These are phyloP conservation scores for Amphiprion clarkii DNA, from an alignment of 2,797 vertebrate genomes.

Conservation along the genomic window DNA sequence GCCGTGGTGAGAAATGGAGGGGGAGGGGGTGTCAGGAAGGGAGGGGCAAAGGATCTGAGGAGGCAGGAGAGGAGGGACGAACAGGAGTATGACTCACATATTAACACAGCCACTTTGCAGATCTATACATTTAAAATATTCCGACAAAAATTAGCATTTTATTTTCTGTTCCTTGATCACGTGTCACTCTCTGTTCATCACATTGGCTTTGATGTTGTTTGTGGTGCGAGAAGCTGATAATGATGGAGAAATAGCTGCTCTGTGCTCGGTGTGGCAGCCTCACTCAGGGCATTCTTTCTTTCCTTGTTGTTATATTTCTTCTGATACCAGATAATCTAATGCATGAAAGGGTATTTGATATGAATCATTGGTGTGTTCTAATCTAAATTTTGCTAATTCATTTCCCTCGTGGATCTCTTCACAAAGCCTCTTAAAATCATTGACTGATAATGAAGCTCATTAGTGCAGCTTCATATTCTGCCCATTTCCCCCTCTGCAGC, in stretches of 20 bases:
- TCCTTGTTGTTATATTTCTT: slow-evolving; percentile 19
- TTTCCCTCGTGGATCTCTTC: slow-evolving; percentile 63
- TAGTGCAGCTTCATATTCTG: slow-evolving; percentile 67
- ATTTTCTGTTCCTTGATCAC: slow-evolving; percentile 4
- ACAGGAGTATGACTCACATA: slow-evolving; percentile 75
- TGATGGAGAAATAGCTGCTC: background rate
- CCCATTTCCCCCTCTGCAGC: slow-evolving; percentile 59
- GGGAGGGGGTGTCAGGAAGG: slow-evolving; percentile 48
- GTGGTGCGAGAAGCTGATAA: slow-evolving; percentile 21
- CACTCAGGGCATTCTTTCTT: background rate
- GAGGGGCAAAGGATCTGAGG: slow-evolving; percentile 54
- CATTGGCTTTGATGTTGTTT: slow-evolving; percentile 41
- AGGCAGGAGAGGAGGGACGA: slow-evolving; percentile 38
- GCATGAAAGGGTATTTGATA: slow-evolving; percentile 64
- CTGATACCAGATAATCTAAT: slow-evolving; percentile 34
- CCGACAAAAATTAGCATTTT: slow-evolving; percentile 19
- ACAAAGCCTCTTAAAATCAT: slow-evolving; percentile 80
- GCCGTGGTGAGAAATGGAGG: slow-evolving; percentile 61
- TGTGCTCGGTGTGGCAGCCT: background rate
- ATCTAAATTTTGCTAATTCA: slow-evolving; percentile 72
- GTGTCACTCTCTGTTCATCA: slow-evolving; percentile 23
- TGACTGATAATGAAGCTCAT: slow-evolving; percentile 81
- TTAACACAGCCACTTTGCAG: slow-evolving; percentile 47
- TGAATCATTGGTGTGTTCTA: slow-evolving; percentile 61
- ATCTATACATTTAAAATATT: slow-evolving; percentile 6